These are phyloP conservation scores for Australoheros facetus DNA, from an alignment of 2,797 vertebrate species.

Conservation along the genomic window DNA sequence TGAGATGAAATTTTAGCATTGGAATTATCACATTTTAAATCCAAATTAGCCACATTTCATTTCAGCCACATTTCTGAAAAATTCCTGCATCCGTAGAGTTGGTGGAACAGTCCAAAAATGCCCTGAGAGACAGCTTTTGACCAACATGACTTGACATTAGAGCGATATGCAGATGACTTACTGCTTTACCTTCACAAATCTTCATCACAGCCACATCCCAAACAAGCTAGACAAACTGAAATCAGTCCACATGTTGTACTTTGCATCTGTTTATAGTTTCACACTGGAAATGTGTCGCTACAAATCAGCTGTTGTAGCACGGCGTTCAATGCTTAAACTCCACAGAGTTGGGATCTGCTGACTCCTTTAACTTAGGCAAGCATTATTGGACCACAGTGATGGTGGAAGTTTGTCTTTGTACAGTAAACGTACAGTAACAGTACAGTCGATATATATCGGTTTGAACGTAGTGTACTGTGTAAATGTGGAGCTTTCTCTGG, in stretches of 20 bases:
- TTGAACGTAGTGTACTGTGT: slow-evolving; percentile 40
- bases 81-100: background rate
- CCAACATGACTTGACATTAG: background rate
- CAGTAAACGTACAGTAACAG: slow-evolving; percentile 59
- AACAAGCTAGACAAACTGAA: background rate
- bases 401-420: slow-evolving; percentile 56
- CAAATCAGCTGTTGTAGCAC: background rate
- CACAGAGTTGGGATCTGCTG: background rate
- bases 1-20: background rate
- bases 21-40: background rate
- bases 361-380: slow-evolving; percentile 7
- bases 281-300: background rate
- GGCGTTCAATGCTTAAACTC: background rate
- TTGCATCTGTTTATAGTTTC: background rate
- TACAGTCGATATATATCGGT: slow-evolving; percentile 41
- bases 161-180: slow-evolving; percentile 33
- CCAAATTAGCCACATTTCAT: background rate
- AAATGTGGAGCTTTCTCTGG: slow-evolving; percentile 49
- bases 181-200: slow-evolving; percentile 15
- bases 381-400: slow-evolving; percentile 41
- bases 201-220: background rate
- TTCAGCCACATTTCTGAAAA: background rate
- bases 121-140: background rate
- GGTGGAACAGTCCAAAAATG: background rate
- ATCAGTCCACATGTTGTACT: background rate